Evolutionary conservation across 2,888 invertebrate species (phyloP).

Genomic region (Willowsia nigromaculata): DNA sequence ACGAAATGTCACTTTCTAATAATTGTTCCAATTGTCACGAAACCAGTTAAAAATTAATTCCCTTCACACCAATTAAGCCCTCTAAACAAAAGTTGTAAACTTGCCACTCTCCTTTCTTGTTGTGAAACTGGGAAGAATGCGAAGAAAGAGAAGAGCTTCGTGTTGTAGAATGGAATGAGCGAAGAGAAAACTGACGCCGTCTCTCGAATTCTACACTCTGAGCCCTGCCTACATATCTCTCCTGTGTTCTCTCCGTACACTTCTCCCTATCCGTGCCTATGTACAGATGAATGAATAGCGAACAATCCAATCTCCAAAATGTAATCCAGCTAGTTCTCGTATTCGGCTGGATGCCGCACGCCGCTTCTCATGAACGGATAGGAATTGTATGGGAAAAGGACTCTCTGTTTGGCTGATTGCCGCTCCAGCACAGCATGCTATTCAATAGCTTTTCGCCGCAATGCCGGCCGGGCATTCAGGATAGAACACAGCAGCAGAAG

Average conservation of each 20-base stretch:
- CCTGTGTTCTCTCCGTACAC: not conserved
- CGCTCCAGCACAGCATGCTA: not conserved
- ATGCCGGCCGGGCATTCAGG: conserved; percentile 30
- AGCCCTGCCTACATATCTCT: not conserved
- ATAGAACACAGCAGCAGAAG: no score
- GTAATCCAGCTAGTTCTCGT: not conserved
- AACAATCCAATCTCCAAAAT: no score
- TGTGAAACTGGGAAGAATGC: no score
- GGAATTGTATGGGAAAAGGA: no score
- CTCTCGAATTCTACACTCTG: no score
- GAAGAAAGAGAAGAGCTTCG: not conserved
- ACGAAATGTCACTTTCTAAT: not conserved
- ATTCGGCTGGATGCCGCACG: not conserved
- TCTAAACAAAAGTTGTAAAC: not conserved
- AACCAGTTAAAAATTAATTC: not conserved
- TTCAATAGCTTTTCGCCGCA: not conserved
- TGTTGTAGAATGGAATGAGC: not conserved
- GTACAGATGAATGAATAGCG: no score
- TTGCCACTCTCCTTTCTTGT: not conserved
- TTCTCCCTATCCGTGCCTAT: not conserved
- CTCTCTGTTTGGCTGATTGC: not conserved
- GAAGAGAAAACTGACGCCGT: conserved; percentile 17
- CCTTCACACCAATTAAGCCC: not conserved
- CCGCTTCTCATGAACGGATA: no score
- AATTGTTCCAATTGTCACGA: not conserved